Percentiles rank a stretch among this genome's conserved stretches.
Conservation (phyloP, 1,140 invertebrate species). For the Sinella curviseta region DNA sequence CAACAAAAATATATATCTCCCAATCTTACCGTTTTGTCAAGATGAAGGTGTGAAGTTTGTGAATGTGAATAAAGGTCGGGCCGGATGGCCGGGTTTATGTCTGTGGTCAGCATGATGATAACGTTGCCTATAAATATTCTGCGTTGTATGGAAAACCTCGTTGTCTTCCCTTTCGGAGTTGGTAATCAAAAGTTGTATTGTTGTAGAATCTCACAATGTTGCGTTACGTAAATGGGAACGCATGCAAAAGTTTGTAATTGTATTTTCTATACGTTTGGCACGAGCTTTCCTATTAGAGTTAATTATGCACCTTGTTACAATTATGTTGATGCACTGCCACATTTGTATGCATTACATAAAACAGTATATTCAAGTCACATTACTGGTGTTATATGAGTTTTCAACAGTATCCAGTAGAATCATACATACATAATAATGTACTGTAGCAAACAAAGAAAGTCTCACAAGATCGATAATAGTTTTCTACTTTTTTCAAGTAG, state of each 20-base stretch:
- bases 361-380: too few relatives aligned
- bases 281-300: neutral
- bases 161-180: too few relatives aligned
- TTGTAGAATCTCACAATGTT: neutral
- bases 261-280: neutral
- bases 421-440: neutral
- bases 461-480: neutral
- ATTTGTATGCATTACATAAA: neutral
- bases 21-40: slow-evolving; percentile 49
- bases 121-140: neutral
- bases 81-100: slow-evolving; percentile 47
- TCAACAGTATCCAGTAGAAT: too few relatives aligned
- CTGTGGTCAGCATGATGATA: slow-evolving; percentile 47
- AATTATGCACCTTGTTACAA: too few relatives aligned
- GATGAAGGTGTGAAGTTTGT: slow-evolving; percentile 39
- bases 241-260: neutral
- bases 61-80: slow-evolving; percentile 46
- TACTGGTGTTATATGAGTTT: too few relatives aligned
- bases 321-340: neutral
- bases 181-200: too few relatives aligned
- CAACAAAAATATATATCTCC: too few relatives aligned
- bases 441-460: neutral
- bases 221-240: neutral
- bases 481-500: neutral
- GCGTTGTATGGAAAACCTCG: neutral